Evolutionary conservation across 2,797 vertebrate species (phyloP).

Genomic region (Remorina albescens): DNA sequence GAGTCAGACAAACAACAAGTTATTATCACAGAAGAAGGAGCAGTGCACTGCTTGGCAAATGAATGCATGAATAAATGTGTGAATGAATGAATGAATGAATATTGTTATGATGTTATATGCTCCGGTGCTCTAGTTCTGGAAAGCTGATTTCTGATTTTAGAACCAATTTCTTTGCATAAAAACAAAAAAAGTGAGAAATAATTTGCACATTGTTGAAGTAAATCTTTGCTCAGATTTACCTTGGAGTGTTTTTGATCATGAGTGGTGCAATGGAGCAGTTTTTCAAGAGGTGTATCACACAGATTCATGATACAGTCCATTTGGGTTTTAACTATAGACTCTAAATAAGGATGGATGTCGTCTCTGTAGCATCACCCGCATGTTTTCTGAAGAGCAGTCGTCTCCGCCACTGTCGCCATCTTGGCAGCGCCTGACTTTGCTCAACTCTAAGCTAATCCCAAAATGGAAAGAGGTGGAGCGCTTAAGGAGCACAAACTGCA

Average conservation of each 20-base stretch:
- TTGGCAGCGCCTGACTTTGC: no score
- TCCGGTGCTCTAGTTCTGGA: constrained; percentile 8
- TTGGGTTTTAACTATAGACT: no score
- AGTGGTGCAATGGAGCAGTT: background rate
- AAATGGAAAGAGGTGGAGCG: no score
- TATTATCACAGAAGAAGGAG: constrained; percentile 32
- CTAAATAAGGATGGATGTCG: no score
- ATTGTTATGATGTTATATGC: background rate
- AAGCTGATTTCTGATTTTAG: background rate
- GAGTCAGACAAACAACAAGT: constrained; percentile 45
- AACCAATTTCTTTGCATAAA: background rate
- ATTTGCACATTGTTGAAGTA: background rate
- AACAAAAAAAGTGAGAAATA: background rate
- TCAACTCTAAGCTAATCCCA: no score
- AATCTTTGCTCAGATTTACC: background rate
- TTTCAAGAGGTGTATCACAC: background rate
- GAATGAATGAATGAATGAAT: constrained; percentile 37
- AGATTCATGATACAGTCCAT: background rate
- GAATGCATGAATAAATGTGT: constrained; percentile 28
- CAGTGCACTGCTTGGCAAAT: constrained; percentile 18
- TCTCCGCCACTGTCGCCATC: no score
- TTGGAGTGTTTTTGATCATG: background rate
- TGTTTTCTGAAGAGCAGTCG: no score
- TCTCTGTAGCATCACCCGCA: no score
- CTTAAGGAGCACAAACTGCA: no score